phyloP scores from a whole-genome alignment of 1,140 invertebrate species.

The Semibalanus balanoides region DNA sequence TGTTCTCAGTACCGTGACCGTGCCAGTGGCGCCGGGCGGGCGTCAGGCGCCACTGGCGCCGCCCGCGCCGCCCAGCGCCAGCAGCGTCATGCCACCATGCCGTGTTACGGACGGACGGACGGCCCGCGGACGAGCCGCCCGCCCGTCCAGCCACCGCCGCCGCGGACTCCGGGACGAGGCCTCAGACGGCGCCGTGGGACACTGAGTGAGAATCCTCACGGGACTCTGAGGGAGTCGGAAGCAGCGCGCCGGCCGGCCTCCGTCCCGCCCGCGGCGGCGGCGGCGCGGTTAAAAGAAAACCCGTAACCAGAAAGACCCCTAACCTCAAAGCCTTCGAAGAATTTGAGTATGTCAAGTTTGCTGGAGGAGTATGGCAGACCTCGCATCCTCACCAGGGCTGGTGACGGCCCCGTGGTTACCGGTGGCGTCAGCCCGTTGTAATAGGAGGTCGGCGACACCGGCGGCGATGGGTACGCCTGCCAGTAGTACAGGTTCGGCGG shows the following conservation, averaged over 20 bases:
- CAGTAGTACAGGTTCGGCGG: slow-evolving; percentile 55
- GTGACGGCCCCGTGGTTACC: neutral
- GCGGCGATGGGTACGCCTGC: slow-evolving; percentile 71
- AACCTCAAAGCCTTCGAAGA: slow-evolving; percentile 38
- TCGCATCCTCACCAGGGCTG: slow-evolving; percentile 5
- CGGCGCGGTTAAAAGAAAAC: slow-evolving; percentile 8
- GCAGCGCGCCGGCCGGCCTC: neutral
- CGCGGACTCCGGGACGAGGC: neutral
- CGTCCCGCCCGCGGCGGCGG: neutral
- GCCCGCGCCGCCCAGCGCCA: neutral
- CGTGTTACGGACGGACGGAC: neutral
- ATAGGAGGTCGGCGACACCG: slow-evolving; percentile 72
- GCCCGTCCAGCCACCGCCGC: no score
- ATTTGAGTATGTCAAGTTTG: slow-evolving; percentile 29
- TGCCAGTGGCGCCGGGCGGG: no score
- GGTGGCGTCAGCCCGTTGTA: slow-evolving; percentile 40
- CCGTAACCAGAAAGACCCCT: slow-evolving; percentile 18
- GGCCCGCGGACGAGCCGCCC: no score
- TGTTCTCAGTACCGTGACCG: no score
- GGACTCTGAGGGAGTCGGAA: neutral
- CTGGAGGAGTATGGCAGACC: slow-evolving; percentile 8
- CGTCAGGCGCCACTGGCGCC: no score
- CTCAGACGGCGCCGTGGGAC: neutral
- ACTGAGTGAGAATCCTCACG: neutral
- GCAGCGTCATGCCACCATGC: neutral